These are phyloP conservation scores for Drosophila mulleri DNA, from an alignment of 2,888 invertebrate genomes.

Conservation along the genomic window DNA sequence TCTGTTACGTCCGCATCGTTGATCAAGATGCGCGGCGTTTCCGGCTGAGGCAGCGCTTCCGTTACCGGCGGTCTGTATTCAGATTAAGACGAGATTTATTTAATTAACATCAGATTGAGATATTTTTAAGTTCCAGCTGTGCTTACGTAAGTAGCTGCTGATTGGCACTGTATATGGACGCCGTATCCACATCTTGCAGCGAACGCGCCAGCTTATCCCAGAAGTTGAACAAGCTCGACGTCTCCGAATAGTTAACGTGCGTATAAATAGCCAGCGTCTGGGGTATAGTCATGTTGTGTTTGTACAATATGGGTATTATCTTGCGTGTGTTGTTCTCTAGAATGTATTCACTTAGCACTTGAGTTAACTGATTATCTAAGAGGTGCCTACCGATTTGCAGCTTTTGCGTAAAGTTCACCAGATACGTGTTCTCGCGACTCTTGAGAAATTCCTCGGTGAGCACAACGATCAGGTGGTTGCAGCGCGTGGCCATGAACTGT, in stretches of 20 bases:
- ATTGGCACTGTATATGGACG: constrained; percentile 36
- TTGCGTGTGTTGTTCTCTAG: constrained; percentile 87
- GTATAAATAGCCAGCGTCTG: constrained; percentile 88
- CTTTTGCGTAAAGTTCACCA: constrained; percentile 92
- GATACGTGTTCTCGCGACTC: constrained; percentile 91
- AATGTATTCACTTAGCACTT: not conserved
- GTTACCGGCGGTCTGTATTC: constrained; percentile 25
- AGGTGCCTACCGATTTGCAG: constrained; percentile 89
- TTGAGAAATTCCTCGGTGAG: constrained; percentile 91
- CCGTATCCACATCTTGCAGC: constrained; percentile 69
- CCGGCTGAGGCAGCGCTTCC: constrained; percentile 27
- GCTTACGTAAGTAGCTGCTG: constrained; percentile 52
- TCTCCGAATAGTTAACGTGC: constrained; percentile 87
- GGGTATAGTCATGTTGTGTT: constrained; percentile 88
- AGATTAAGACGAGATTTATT: not conserved
- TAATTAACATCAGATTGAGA: not conserved
- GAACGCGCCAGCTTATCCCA: constrained; percentile 89
- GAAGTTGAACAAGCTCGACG: constrained; percentile 88
- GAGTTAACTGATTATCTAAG: not conserved
- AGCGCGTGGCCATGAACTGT: constrained; percentile 90
- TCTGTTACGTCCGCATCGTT: constrained; percentile 58
- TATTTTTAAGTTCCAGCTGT: not conserved
- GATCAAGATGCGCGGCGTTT: constrained; percentile 61
- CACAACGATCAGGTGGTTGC: constrained; percentile 91
- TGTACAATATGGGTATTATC: constrained; percentile 90